These are phyloP conservation scores for Muscicapa comitata DNA, from an alignment of 2,797 vertebrate species.

Conservation along the genomic window DNA sequence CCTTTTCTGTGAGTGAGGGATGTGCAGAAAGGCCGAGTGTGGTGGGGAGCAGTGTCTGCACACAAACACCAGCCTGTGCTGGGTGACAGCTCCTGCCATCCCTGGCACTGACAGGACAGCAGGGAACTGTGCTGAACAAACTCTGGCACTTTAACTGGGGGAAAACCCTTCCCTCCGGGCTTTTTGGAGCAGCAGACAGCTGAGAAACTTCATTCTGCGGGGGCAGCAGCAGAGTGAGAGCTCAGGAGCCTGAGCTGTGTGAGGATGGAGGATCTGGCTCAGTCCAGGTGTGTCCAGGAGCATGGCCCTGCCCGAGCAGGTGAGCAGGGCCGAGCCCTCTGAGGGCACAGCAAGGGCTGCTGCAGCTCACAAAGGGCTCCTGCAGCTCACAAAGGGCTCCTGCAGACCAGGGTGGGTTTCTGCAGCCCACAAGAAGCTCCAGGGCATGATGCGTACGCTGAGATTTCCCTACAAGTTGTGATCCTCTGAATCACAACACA, in stretches of 20 bases:
- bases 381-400: too few relatives aligned
- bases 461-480: background rate
- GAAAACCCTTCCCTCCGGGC: background rate
- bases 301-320: too few relatives aligned
- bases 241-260: fast-evolving
- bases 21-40: background rate
- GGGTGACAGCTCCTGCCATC: fast-evolving
- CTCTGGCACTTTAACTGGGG: background rate
- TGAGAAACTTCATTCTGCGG: fast-evolving
- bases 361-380: too few relatives aligned
- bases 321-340: too few relatives aligned
- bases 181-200: background rate
- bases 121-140: background rate
- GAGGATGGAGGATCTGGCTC: background rate
- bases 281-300: too few relatives aligned
- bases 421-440: too few relatives aligned
- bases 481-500: background rate
- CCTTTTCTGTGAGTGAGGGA: background rate
- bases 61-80: fast-evolving
- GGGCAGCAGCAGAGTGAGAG: fast-evolving
- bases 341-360: background rate
- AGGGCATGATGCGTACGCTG: fast-evolving
- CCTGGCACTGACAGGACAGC: fast-evolving
- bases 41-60: background rate
- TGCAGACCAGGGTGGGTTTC: background rate